A percentile compares a stretch with the other conserved stretches of the same genome.
Evolutionary conservation across 2,797 vertebrate genomes (phyloP).

Genomic region (Pipistrellus kuhlii): DNA sequence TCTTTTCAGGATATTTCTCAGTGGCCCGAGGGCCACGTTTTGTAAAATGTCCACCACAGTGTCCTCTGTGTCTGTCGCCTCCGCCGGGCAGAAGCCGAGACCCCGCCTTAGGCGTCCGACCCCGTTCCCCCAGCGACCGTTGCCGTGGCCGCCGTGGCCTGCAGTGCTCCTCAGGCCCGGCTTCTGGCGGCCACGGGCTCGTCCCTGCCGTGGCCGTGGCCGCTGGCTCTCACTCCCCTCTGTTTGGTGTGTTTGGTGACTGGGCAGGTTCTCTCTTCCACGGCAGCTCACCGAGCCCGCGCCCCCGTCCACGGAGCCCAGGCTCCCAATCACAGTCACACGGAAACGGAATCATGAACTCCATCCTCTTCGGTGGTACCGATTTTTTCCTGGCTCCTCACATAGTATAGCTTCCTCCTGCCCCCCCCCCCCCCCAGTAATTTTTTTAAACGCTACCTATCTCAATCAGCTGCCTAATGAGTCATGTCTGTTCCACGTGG

Average conservation of each 20-base stretch:
- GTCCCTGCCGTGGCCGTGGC: slow-evolving; percentile 35
- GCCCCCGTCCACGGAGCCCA: slow-evolving; percentile 56
- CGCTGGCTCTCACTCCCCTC: slow-evolving; percentile 68
- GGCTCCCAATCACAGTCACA: slow-evolving; percentile 67
- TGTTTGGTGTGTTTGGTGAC: slow-evolving; percentile 77
- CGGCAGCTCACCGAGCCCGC: slow-evolving; percentile 19
- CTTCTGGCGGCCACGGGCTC: slow-evolving; percentile 36
- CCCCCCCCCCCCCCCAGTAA: slow-evolving; percentile 3
- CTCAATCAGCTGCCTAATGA: slow-evolving; percentile 89
- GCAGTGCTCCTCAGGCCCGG: slow-evolving; percentile 59
- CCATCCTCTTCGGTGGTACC: slow-evolving; percentile 79
- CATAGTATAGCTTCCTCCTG: slow-evolving; percentile 40
- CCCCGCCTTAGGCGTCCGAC: slow-evolving; percentile 69
- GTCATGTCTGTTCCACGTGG: slow-evolving; percentile 88
- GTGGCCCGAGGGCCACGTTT: slow-evolving; percentile 84
- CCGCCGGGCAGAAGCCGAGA: neutral
- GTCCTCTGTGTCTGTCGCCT: no score
- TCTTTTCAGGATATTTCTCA: slow-evolving; percentile 84
- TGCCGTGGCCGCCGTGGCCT: slow-evolving; percentile 51
- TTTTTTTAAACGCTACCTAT: slow-evolving; percentile 90
- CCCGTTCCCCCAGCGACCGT: slow-evolving; percentile 25
- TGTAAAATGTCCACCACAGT: neutral
- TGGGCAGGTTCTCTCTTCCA: slow-evolving; percentile 70
- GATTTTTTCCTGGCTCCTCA: slow-evolving; percentile 60
- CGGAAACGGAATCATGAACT: slow-evolving; percentile 64